Base-by-base conservation (phyloP, 1,140 invertebrate species). In the Radopholus similis region DNA sequence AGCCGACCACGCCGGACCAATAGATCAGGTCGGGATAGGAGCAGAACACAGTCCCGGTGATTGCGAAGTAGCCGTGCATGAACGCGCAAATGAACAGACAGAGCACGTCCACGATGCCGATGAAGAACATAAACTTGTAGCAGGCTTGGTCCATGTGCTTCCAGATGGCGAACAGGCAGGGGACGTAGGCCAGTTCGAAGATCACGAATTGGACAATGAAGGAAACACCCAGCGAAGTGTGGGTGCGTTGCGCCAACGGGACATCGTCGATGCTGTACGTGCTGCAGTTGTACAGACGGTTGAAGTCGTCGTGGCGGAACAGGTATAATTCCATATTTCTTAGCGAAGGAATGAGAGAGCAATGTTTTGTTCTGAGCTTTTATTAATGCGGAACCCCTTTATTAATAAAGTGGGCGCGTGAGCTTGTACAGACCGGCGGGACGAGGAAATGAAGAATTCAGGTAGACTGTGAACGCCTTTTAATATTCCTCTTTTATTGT, bases 41-140 rank as follows among this genome's bases (percentile, higher is more conserved):
- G 30, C 63, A 64, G 63, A 64, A 64, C 30, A 64, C 63, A 13
- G 30, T 30, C 4, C 63, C 63, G 13, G 49, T 63, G 40, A 57
- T 65, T 21, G 63, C 49, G 57, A 63, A 64, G 38, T 54, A 64
- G 26, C 63, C 63, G 28, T 54, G 49, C 28, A 64, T 21, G 26
- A 64, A 28, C 9, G 30, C 30, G 57, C 59, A 35, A 8, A 64
- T 34, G 28, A 56, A 15, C 18, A 64, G 21, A 63, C 63, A 54
- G 18, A 54, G 38, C 3, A 64, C n/a, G 47, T 64, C 63, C 37
- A 64, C 37, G 32, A 64, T 40, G 26, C 63, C 63, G 47, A 64
- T 64, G 47, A 57, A 64, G 47, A 64, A 34, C 63, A 64, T 64
- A 38, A 64, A 64, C 18, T 57, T 54, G 47, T 64, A 64, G 32